These are phyloP conservation scores for Exocentrus adspersus DNA, from an alignment of 2,888 invertebrate genomes.

Conservation along the genomic window DNA sequence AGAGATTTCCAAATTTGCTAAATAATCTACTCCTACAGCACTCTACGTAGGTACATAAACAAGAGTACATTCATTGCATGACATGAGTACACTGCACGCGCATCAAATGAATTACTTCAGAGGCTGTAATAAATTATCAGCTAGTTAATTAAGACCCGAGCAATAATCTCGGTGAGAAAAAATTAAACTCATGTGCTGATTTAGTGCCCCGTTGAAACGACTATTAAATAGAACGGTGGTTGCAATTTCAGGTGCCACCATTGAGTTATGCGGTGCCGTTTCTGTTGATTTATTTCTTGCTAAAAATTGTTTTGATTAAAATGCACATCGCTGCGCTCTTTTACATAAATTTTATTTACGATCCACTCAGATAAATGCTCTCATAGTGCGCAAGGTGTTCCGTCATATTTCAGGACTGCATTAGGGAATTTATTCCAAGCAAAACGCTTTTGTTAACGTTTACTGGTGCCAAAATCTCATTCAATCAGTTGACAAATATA, in stretches of 20 bases:
- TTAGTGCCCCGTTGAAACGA: conserved; percentile 51
- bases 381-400: conserved; percentile 39
- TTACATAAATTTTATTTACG: conserved; percentile 45
- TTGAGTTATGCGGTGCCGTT: conserved; percentile 47
- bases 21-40: background rate
- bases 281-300: conserved; percentile 50
- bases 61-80: background rate
- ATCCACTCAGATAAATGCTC: conserved; percentile 41
- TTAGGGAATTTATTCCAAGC: conserved; percentile 2
- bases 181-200: conserved; percentile 40
- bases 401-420: conserved; percentile 33
- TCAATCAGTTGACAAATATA: no score
- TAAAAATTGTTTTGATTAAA: conserved; percentile 55
- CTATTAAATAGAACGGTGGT: conserved; percentile 51
- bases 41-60: background rate
- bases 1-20: background rate
- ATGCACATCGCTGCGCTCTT: conserved; percentile 37
- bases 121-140: conserved; percentile 45
- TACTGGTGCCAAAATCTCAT: background rate
- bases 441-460: background rate
- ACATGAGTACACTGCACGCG: conserved; percentile 2
- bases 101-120: conserved; percentile 42
- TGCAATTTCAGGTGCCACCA: conserved; percentile 54
- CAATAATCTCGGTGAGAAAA: conserved; percentile 40
- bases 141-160: conserved; percentile 50